Evolutionary conservation across 2,113 vertebrate species (phyloP).

Genomic region (Cettia cetti): DNA sequence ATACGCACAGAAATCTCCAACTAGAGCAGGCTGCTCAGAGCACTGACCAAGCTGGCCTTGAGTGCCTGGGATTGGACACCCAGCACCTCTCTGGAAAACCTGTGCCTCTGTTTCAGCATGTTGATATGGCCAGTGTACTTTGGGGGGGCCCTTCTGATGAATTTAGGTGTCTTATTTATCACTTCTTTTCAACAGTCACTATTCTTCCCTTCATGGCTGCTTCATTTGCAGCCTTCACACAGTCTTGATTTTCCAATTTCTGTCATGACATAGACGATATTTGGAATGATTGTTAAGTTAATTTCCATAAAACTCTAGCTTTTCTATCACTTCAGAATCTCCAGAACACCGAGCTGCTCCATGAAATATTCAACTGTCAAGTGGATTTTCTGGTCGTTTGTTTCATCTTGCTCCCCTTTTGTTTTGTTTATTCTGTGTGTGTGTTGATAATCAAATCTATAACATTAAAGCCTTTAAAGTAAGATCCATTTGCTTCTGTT

Average conservation of each 20-base stretch:
- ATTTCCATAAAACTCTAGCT: not conserved
- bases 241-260: not conserved
- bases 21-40: not conserved
- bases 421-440: not conserved
- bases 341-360: not conserved
- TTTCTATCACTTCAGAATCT: not conserved
- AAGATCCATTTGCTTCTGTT: not conserved
- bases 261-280: not conserved
- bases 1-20: not conserved
- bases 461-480: not conserved
- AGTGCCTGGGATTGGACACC: accelerated
- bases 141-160: not conserved
- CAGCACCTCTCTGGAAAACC: not conserved
- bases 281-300: not conserved
- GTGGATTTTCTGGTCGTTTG: not conserved
- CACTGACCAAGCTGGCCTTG: not conserved
- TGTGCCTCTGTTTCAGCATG: not conserved
- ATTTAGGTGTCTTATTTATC: not conserved
- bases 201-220: not conserved
- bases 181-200: not conserved
- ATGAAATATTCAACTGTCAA: not conserved
- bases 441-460: not conserved
- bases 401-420: not conserved
- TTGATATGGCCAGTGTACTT: not conserved
- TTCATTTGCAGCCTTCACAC: not conserved